Evolutionary conservation across 2,888 invertebrate species (phyloP).

Genomic region (Ellobium chinense): DNA sequence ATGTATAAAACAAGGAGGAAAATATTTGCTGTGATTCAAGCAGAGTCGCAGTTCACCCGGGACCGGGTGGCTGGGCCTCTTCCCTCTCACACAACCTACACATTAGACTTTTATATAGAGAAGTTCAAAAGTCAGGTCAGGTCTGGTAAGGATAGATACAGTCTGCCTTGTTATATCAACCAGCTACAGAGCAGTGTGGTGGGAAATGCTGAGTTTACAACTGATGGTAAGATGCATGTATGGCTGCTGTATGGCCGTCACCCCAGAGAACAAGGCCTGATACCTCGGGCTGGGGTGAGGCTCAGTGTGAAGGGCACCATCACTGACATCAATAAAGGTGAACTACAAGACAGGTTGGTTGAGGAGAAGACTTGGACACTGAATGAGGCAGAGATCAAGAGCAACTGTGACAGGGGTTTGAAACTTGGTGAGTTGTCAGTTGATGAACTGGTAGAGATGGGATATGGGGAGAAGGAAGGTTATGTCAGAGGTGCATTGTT

Average conservation of each 20-base stretch:
- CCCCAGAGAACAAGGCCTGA: background rate
- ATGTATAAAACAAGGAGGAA: background rate
- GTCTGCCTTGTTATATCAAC: background rate
- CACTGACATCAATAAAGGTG: background rate
- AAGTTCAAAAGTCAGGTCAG: background rate
- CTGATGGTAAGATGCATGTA: background rate
- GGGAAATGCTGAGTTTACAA: background rate
- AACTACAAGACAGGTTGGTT: too few relatives aligned
- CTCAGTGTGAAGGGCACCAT: background rate
- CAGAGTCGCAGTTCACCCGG: background rate
- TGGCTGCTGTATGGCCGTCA: background rate
- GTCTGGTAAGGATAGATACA: background rate
- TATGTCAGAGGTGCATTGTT: too few relatives aligned
- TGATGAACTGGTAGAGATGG: too few relatives aligned
- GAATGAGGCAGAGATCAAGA: background rate
- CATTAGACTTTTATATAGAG: background rate
- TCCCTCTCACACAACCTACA: background rate
- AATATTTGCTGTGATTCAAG: background rate
- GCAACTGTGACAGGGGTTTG: too few relatives aligned
- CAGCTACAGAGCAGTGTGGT: background rate
- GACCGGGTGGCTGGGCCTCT: background rate
- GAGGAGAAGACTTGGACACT: background rate
- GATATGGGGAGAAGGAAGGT: background rate
- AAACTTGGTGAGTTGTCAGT: too few relatives aligned
- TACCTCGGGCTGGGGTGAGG: background rate